These are phyloP conservation scores for Mormyrus proboscirostris DNA, from an alignment of 2,797 vertebrate species.

Conservation along the genomic window DNA sequence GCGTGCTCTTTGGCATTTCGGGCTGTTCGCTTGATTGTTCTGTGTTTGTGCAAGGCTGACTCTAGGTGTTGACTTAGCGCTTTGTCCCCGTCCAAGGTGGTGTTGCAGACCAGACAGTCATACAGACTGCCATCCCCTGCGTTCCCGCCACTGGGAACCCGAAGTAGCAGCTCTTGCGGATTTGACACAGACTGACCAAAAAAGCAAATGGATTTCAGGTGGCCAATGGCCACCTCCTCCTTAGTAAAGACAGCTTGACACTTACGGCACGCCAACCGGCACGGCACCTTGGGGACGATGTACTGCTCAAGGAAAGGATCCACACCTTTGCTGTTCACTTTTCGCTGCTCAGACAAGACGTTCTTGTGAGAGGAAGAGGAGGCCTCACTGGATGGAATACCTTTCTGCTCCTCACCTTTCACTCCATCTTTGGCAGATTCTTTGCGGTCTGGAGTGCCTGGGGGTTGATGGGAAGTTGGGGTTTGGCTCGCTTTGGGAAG, in stretches of 20 bases:
- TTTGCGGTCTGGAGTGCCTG: slow-evolving; percentile 68
- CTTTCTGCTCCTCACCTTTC: slow-evolving; percentile 75
- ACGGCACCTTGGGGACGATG: slow-evolving; percentile 77
- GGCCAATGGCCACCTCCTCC: slow-evolving; percentile 69
- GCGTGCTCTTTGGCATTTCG: slow-evolving; percentile 99
- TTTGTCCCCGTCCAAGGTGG: slow-evolving; percentile 75
- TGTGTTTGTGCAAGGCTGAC: slow-evolving; percentile 81
- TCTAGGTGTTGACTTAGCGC: slow-evolving; percentile 79
- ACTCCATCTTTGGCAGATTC: slow-evolving; percentile 77
- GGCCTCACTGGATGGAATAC: slow-evolving; percentile 59
- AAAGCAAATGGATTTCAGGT: slow-evolving; percentile 75
- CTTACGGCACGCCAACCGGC: slow-evolving; percentile 76
- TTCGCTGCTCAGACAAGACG: slow-evolving; percentile 67
- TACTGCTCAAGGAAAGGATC: slow-evolving; percentile 71
- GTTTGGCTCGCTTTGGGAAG: slow-evolving; percentile 68
- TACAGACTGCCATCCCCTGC: slow-evolving; percentile 60
- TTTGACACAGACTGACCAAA: slow-evolving; percentile 70
- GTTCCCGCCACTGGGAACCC: slow-evolving; percentile 55
- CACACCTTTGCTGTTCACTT: slow-evolving; percentile 65
- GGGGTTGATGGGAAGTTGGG: slow-evolving; percentile 50
- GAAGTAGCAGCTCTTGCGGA: slow-evolving; percentile 76
- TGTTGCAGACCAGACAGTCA: slow-evolving; percentile 79
- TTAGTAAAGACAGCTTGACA: slow-evolving; percentile 72
- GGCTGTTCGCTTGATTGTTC: slow-evolving; percentile 85
- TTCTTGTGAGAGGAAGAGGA: slow-evolving; percentile 55